Percentiles rank a stretch among this genome's conserved stretches.
Evolutionary conservation across 2,113 vertebrate genomes (phyloP).

Genomic region (Cygnus buccinator): DNA sequence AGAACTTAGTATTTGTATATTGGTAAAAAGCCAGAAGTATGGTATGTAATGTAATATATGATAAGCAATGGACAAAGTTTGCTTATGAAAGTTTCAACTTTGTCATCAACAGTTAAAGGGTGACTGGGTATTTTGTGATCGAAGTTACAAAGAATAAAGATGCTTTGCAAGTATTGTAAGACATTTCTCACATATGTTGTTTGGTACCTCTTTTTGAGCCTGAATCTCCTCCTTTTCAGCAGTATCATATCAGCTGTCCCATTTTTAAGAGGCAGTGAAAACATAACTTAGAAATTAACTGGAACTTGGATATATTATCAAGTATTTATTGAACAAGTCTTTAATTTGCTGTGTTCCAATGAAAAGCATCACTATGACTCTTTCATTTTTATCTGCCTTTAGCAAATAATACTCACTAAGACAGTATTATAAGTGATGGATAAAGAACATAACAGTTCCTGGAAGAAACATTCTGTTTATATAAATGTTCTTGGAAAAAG

Average conservation of each 20-base stretch:
- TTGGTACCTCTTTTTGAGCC: neutral
- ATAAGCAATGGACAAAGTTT: neutral
- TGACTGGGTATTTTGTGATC: neutral
- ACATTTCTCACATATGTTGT: neutral
- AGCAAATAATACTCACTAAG: neutral
- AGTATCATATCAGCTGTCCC: neutral
- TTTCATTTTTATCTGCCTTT: neutral
- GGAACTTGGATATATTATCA: neutral
- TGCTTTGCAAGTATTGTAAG: neutral
- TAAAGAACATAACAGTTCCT: neutral
- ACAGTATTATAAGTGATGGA: neutral
- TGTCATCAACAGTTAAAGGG: accelerated
- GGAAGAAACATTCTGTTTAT: neutral
- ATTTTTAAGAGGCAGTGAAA: neutral
- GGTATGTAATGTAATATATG: neutral
- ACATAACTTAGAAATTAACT: neutral
- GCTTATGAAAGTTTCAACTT: neutral
- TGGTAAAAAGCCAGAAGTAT: neutral
- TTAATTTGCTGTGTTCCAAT: neutral
- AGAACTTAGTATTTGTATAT: neutral
- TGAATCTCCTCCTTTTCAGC: neutral
- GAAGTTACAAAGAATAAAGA: neutral
- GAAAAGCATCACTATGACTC: neutral
- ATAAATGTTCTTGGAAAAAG: neutral
- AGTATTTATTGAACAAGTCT: neutral